phyloP scores from a whole-genome alignment of 1,140 invertebrate genomes.

The Hycleus phaleratus region DNA sequence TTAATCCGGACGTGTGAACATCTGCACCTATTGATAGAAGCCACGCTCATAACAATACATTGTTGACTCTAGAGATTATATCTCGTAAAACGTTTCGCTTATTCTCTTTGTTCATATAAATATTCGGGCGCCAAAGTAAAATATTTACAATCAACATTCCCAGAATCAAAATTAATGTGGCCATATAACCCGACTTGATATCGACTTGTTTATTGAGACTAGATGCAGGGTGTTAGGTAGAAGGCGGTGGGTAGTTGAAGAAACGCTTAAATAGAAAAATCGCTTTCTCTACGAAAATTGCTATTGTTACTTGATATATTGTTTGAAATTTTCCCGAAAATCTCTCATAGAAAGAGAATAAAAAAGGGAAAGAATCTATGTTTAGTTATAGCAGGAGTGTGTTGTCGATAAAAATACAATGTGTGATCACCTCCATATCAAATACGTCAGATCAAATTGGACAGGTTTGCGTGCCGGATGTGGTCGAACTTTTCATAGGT shows the following conservation, averaged over 20 bases:
- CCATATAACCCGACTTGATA: slow-evolving; percentile 6
- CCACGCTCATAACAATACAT: slow-evolving; percentile 16
- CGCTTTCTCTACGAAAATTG: too few species aligned
- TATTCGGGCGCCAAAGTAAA: slow-evolving; percentile 15
- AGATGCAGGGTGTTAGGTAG: too few species aligned
- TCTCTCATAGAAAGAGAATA: too few species aligned
- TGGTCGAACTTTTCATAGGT: slow-evolving; percentile 14
- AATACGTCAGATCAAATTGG: slow-evolving; percentile 9
- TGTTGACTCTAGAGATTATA: slow-evolving; percentile 22
- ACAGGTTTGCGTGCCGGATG: slow-evolving; percentile 12
- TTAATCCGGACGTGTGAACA: slow-evolving; percentile 24
- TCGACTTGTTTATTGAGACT: slow-evolving; percentile 8
- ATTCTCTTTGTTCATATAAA: slow-evolving; percentile 17
- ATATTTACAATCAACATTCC: slow-evolving; percentile 12
- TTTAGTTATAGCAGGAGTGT: too few species aligned
- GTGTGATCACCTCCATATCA: slow-evolving; percentile 3
- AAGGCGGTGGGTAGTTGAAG: neutral
- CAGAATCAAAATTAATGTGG: slow-evolving; percentile 16
- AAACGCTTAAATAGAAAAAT: too few species aligned
- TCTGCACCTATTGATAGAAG: slow-evolving; percentile 22
- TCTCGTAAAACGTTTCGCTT: slow-evolving; percentile 8
- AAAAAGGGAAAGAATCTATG: too few species aligned
- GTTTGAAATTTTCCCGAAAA: too few species aligned
- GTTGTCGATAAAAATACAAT: slow-evolving; percentile 11
- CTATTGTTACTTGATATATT: too few species aligned